Conservation (phyloP, 2,797 vertebrate species). For the Erpetoichthys calabaricus region DNA sequence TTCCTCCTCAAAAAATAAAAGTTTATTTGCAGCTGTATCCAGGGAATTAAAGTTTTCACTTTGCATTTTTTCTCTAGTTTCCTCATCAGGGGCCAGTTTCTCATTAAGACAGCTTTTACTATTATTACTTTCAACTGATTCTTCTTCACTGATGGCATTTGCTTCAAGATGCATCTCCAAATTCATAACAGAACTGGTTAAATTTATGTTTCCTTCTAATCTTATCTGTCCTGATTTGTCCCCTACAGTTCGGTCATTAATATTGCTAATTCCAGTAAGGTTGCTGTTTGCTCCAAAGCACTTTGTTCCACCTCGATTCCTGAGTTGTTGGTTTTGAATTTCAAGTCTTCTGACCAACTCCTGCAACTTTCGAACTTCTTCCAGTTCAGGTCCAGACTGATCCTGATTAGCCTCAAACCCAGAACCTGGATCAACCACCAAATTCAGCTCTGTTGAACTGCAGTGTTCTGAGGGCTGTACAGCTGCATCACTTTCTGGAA, state of each 20-base stretch:
- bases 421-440: constrained; percentile 37
- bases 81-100: constrained; percentile 1
- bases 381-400: constrained; percentile 52
- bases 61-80: neutral
- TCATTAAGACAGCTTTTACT: neutral
- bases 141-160: constrained; percentile 39
- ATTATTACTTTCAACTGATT: constrained; percentile 21
- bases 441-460: constrained; percentile 32
- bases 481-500: constrained; percentile 55
- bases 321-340: constrained; percentile 69
- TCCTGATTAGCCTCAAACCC: constrained; percentile 27
- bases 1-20: constrained; percentile 24
- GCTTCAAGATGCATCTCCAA: constrained; percentile 36
- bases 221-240: constrained; percentile 4
- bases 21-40: neutral
- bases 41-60: neutral
- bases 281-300: constrained; percentile 35
- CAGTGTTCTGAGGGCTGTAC: constrained; percentile 45
- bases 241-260: constrained; percentile 29
- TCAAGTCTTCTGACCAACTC: constrained; percentile 73
- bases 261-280: constrained; percentile 23
- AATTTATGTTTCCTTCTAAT: constrained; percentile 10
- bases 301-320: constrained; percentile 38
- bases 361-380: constrained; percentile 75
- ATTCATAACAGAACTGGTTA: constrained; percentile 20